Percentiles rank a stretch among this genome's conserved stretches.
These are phyloP conservation scores for Pongo pygmaeus DNA, from an alignment of 2,113 vertebrate species.

Conservation along the genomic window DNA sequence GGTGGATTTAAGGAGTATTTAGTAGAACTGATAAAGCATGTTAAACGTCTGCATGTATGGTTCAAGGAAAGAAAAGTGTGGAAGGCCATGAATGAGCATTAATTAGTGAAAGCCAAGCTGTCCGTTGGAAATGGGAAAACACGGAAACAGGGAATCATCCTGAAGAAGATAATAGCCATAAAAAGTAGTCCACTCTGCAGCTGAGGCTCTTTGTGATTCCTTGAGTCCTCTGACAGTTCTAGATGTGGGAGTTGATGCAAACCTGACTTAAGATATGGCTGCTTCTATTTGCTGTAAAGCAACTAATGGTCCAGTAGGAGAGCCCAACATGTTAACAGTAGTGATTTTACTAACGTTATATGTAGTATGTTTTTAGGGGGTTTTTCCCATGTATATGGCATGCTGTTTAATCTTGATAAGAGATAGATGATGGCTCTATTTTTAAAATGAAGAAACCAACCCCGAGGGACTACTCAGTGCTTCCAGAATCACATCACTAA, in stretches of 20 bases:
- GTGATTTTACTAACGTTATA: neutral
- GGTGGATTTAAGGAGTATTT: neutral
- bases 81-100: neutral
- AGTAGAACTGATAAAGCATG: neutral
- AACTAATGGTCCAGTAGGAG: neutral
- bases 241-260: neutral
- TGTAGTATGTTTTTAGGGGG: neutral
- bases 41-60: neutral
- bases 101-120: neutral
- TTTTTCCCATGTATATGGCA: neutral
- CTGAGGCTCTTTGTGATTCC: neutral
- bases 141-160: neutral
- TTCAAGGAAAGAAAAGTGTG: neutral
- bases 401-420: neutral
- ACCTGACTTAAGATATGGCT: neutral
- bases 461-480: neutral
- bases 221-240: neutral
- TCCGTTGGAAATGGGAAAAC: neutral
- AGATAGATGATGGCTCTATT: neutral
- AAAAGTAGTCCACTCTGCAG: neutral
- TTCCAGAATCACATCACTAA: neutral
- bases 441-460: neutral
- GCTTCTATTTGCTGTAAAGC: neutral
- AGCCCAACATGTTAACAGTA: neutral
- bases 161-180: neutral